These are phyloP conservation scores for Tenthredo mesomela DNA, from an alignment of 2,888 invertebrate genomes.

Conservation along the genomic window DNA sequence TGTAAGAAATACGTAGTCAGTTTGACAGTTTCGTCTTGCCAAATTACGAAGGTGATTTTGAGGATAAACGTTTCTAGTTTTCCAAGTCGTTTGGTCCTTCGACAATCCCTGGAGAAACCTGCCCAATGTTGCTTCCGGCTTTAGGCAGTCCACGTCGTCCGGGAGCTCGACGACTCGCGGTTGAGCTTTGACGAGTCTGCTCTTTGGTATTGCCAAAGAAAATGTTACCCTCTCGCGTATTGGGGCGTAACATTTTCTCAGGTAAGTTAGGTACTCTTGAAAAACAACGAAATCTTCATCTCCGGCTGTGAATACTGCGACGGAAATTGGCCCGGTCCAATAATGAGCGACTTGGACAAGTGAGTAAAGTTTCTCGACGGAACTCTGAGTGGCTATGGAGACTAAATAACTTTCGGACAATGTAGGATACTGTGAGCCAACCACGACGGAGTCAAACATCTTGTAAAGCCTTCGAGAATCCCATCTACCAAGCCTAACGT, in stretches of 20 bases:
- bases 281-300: constrained; percentile 88
- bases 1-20: constrained; percentile 89
- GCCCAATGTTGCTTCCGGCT: constrained; percentile 83
- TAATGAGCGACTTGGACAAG: constrained; percentile 89
- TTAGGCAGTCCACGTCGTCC: constrained; percentile 82
- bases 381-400: constrained; percentile 92
- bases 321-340: constrained; percentile 93
- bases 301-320: constrained; percentile 89
- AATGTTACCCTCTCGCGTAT: constrained; percentile 87
- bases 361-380: constrained; percentile 89
- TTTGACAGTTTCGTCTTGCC: constrained; percentile 91
- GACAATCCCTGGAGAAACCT: constrained; percentile 82
- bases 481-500: constrained; percentile 87
- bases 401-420: constrained; percentile 82
- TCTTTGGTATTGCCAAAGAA: constrained; percentile 87
- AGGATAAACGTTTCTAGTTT: constrained; percentile 89
- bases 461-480: constrained; percentile 86
- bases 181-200: constrained; percentile 77
- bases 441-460: constrained; percentile 86
- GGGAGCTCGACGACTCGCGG: constrained; percentile 67
- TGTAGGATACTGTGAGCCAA: constrained; percentile 84
- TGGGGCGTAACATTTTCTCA: constrained; percentile 87
- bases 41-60: constrained; percentile 94
- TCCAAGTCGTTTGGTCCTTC: constrained; percentile 85
- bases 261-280: constrained; percentile 87